Conservation (phyloP, 23 tunicate species). For the Botrylloides violaceus region DNA sequence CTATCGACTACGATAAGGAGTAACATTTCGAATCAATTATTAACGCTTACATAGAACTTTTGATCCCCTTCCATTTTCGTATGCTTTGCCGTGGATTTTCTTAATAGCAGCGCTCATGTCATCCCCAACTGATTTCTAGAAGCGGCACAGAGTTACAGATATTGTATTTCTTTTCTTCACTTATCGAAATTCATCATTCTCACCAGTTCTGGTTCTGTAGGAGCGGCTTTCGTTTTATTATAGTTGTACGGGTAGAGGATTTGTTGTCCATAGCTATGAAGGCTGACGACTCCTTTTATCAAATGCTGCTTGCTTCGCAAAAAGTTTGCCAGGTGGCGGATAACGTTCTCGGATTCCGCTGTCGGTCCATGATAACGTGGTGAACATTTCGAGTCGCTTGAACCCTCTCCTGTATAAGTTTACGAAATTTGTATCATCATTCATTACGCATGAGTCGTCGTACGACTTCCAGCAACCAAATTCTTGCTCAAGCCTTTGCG, state of each 20-base stretch:
- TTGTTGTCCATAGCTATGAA: constrained; percentile 22
- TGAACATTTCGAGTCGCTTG: constrained; percentile 16
- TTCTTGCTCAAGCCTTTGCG: too few species aligned
- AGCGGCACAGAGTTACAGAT: neutral
- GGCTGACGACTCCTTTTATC: constrained; percentile 1
- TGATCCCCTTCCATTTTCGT: constrained; percentile 23
- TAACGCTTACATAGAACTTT: constrained; percentile 22
- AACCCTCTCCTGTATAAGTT: constrained; percentile 11
- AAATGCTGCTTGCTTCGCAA: neutral
- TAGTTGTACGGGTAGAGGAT: constrained; percentile 25
- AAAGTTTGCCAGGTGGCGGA: constrained; percentile 16
- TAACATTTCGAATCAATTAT: too few species aligned
- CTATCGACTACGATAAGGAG: too few species aligned
- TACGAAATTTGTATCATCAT: too few species aligned
- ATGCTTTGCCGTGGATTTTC: constrained; percentile 16
- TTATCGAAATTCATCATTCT: neutral
- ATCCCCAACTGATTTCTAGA: constrained; percentile 37
- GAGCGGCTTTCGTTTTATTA: neutral
- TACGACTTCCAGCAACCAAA: too few species aligned
- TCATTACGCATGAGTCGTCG: too few species aligned
- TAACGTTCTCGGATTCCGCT: constrained; percentile 18
- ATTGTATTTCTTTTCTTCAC: neutral
- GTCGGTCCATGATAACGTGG: constrained; percentile 15
- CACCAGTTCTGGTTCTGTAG: constrained; percentile 32
- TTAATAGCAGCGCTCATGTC: constrained; percentile 57